Percentiles rank a stretch among this genome's conserved stretches.
These are phyloP conservation scores for Scaptomyza hsui DNA, from an alignment of 1,140 invertebrate species.

Conservation along the genomic window DNA sequence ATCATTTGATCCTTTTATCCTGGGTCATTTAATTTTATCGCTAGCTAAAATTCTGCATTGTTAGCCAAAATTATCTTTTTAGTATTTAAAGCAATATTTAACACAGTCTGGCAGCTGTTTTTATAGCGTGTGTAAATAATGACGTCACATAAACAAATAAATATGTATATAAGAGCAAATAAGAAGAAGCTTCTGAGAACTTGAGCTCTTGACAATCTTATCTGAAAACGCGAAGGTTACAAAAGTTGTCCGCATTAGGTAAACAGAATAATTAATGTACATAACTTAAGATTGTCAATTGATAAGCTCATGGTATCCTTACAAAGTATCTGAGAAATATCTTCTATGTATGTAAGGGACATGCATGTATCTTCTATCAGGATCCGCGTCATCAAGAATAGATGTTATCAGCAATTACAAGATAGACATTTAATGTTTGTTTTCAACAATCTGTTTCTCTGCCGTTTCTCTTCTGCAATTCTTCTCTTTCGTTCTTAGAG, in stretches of 20 bases:
- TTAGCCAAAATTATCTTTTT: not conserved
- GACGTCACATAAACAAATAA: slow-evolving; percentile 19
- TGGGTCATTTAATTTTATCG: too few species aligned
- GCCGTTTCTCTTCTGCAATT: slow-evolving; percentile 35
- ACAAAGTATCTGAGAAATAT: too few species aligned
- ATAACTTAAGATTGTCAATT: not conserved
- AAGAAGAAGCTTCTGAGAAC: not conserved
- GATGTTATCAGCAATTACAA: slow-evolving; percentile 8
- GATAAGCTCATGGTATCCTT: too few species aligned
- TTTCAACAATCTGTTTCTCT: slow-evolving; percentile 39
- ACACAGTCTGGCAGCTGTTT: slow-evolving; percentile 12
- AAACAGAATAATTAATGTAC: not conserved
- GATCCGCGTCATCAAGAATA: slow-evolving; percentile 5
- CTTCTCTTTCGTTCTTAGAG: slow-evolving; percentile 2
- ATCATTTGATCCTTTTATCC: too few species aligned
- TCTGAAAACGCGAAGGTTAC: not conserved
- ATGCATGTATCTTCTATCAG: too few species aligned
- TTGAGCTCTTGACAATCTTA: slow-evolving; percentile 4
- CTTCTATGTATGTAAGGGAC: too few species aligned
- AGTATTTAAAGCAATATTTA: not conserved
- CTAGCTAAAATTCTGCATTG: not conserved
- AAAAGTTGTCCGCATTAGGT: not conserved
- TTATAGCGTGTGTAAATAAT: slow-evolving; percentile 12
- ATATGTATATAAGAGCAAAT: slow-evolving; percentile 5
- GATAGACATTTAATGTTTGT: not conserved